Evolutionary conservation across 2,888 invertebrate species (phyloP).

Genomic region (Alcis repandata): DNA sequence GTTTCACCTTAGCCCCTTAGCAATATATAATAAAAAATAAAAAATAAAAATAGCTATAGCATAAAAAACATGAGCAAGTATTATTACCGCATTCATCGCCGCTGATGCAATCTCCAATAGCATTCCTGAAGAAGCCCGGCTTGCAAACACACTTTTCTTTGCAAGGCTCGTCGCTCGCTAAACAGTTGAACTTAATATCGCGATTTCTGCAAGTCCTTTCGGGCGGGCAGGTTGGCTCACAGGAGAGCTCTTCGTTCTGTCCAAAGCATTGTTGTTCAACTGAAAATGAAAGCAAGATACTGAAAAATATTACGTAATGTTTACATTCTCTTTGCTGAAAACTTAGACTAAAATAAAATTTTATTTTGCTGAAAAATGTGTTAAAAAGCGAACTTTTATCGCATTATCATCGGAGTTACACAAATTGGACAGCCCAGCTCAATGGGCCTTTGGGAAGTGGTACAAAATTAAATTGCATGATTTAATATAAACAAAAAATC

Average conservation of each 20-base stretch:
- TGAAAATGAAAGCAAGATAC: conserved; percentile 20
- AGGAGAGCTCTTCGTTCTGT: conserved; percentile 51
- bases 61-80: no score
- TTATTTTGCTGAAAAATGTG: no score
- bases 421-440: no score
- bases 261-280: conserved; percentile 47
- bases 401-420: no score
- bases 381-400: no score
- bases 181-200: conserved; percentile 47
- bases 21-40: no score
- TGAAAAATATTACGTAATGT: neutral
- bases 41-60: no score
- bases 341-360: no score
- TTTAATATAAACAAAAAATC: no score
- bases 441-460: no score
- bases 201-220: conserved; percentile 58
- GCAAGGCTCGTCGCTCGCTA: conserved; percentile 43
- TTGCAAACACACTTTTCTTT: conserved; percentile 58
- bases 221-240: conserved; percentile 53
- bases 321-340: neutral
- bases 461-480: no score
- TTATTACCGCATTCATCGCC: conserved; percentile 56
- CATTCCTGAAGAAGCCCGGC: conserved; percentile 54
- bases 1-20: no score
- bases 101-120: conserved; percentile 54